Base-by-base conservation (phyloP, 1,140 invertebrate genomes). In the Gryon sp. region DNA sequence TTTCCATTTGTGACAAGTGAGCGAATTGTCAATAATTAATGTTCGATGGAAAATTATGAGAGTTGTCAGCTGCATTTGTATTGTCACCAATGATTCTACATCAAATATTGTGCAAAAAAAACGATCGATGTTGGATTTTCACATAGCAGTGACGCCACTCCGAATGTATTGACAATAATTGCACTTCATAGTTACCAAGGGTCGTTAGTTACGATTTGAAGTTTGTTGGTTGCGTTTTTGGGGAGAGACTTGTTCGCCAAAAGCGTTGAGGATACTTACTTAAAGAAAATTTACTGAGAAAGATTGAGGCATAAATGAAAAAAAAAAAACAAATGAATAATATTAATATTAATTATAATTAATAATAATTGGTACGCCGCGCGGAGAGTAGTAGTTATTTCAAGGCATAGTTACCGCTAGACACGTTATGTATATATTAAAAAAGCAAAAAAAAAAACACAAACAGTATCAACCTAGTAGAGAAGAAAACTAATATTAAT, bases 81-180 rank as follows among this genome's bases (percentile, higher is more conserved):
- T n/a, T n/a, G n/a, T n/a, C n/a, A n/a, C n/a, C n/a, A n/a, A n/a
- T n/a, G n/a, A n/a, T n/a, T n/a, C n/a, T n/a, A n/a, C n/a, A n/a
- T n/a, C n/a, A n/a, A n/a, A n/a, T n/a, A n/a, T n/a, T n/a, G n/a
- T n/a, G n/a, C n/a, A 22, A 40, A 28, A 57, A 5, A 18, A 30
- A 18, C 8, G 41, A 50, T 20, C 4, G 57, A 59, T 18, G 19
- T 52, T 53, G 68, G 74, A 66, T 73, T n/a, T n/a, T n/a, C n/a
- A n/a, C 76, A 79, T 75, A 82, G 69, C 84, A 85, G 83, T 76
- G 84, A 86, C 83, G 82, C 69, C 78, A 80, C 75, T 88, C 86
- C 85, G 86, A 88, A 87, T 88, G 85, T 80, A 87, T 87, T 88
- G 86, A 87, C 86, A 88, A 88, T 87, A 87, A 85, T 80, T 74